A percentile compares a stretch with the other conserved stretches of the same genome.
phyloP scores from a whole-genome alignment of 2,113 vertebrate genomes.

The Rhizomys pruinosus region DNA sequence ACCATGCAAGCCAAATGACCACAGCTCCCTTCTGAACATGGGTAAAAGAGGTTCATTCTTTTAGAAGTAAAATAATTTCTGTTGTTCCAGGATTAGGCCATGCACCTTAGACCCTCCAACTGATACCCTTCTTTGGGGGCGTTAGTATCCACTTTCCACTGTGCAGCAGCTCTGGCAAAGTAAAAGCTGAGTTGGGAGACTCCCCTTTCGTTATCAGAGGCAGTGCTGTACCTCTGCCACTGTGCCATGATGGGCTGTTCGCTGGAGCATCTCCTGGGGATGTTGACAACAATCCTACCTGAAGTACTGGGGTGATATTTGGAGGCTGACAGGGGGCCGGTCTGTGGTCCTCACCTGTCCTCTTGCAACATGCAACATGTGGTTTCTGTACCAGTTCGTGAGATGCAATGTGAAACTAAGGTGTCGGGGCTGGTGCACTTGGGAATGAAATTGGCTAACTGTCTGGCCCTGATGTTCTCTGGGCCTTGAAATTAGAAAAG shows the following conservation, averaged over 20 bases:
- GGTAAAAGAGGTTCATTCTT: not conserved
- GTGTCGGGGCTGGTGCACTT: not conserved
- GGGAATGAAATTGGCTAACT: not conserved
- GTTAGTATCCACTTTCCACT: not conserved
- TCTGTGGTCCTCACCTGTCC: not conserved
- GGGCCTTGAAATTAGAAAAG: not conserved
- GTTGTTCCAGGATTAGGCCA: not conserved
- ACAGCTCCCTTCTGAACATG: not conserved
- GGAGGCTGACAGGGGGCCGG: not conserved
- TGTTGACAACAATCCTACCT: not conserved
- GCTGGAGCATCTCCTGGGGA: not conserved
- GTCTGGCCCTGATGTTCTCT: not conserved
- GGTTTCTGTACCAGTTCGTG: not conserved
- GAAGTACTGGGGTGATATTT: not conserved
- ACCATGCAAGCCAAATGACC: not conserved
- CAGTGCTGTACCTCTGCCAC: not conserved
- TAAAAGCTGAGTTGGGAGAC: not conserved
- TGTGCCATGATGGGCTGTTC: not conserved
- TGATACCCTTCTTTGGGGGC: not conserved
- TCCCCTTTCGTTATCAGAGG: not conserved
- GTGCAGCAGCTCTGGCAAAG: not conserved
- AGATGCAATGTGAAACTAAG: not conserved
- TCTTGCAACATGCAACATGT: rapidly evolving
- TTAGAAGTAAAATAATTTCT: not conserved
- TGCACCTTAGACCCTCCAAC: not conserved